phyloP scores from a whole-genome alignment of 2,113 vertebrate genomes.

The Megalops atlanticus region DNA sequence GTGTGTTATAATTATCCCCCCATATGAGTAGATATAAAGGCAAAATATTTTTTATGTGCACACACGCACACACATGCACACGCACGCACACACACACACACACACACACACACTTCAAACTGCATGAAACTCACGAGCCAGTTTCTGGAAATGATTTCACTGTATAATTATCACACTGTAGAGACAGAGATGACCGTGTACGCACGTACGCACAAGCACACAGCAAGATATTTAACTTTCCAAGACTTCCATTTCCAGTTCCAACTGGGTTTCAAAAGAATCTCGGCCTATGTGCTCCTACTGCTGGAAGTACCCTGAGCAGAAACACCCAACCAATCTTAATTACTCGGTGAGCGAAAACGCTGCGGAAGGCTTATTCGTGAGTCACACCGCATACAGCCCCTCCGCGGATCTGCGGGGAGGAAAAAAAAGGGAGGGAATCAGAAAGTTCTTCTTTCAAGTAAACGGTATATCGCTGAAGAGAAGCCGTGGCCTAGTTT shows the following conservation, averaged over 20 bases:
- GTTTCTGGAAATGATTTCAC: not conserved
- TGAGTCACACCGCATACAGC: not conserved
- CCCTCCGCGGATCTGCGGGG: not conserved
- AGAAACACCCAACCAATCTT: too few species aligned
- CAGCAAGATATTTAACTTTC: not conserved
- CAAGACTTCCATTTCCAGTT: not conserved
- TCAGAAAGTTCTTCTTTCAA: not conserved
- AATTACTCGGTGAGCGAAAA: too few species aligned
- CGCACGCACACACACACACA: too few species aligned
- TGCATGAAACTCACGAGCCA: too few species aligned
- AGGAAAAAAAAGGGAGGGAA: not conserved
- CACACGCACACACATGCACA: too few species aligned
- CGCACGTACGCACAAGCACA: not conserved
- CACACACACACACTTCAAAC: too few species aligned
- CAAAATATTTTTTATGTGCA: constrained; percentile 52
- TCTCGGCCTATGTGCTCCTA: too few species aligned
- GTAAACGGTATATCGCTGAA: too few species aligned
- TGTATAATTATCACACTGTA: not conserved
- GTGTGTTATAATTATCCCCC: constrained; percentile 63
- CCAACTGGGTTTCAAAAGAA: not conserved
- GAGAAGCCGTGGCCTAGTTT: not conserved
- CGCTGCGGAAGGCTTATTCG: too few species aligned
- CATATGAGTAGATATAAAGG: constrained; percentile 55
- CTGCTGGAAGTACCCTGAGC: too few species aligned
- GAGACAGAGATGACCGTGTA: not conserved